Percentiles rank a stretch among this genome's conserved stretches.
phyloP scores from a whole-genome alignment of 2,797 vertebrate genomes.

The Trichosurus vulpecula region DNA sequence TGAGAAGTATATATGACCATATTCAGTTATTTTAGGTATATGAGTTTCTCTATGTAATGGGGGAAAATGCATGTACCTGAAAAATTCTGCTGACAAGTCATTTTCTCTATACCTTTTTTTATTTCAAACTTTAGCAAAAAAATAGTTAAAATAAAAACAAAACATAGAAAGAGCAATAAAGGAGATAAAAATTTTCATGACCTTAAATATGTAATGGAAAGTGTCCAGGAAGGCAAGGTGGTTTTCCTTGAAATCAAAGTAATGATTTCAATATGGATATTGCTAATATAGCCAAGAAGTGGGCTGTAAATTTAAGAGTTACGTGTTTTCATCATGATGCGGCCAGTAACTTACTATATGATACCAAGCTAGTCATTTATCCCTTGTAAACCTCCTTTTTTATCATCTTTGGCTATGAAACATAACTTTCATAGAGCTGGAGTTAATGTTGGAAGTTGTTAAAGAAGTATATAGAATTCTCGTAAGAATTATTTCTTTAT shows the following conservation, averaged over 20 bases:
- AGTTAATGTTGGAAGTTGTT: neutral
- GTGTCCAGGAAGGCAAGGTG: neutral
- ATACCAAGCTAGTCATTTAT: neutral
- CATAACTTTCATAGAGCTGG: neutral
- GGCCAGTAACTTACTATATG: neutral
- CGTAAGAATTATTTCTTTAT: neutral
- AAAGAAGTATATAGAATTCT: neutral
- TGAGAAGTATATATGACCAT: too few species aligned
- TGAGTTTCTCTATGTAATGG: neutral
- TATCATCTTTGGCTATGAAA: neutral
- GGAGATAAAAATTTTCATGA: neutral
- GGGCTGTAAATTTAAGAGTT: neutral
- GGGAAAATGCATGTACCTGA: neutral
- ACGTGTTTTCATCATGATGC: neutral
- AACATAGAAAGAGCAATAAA: neutral
- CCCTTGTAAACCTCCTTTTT: neutral
- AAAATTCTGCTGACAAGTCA: too few species aligned
- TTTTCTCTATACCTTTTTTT: too few species aligned
- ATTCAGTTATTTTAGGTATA: neutral
- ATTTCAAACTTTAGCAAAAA: too few species aligned
- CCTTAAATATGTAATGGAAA: neutral
- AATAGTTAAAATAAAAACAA: neutral
- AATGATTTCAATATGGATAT: neutral
- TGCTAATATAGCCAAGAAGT: neutral
- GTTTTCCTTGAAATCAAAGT: neutral